A percentile compares a stretch with the other conserved stretches of the same genome.
Conservation (phyloP, 2,797 vertebrate genomes). For the Potorous gilbertii region DNA sequence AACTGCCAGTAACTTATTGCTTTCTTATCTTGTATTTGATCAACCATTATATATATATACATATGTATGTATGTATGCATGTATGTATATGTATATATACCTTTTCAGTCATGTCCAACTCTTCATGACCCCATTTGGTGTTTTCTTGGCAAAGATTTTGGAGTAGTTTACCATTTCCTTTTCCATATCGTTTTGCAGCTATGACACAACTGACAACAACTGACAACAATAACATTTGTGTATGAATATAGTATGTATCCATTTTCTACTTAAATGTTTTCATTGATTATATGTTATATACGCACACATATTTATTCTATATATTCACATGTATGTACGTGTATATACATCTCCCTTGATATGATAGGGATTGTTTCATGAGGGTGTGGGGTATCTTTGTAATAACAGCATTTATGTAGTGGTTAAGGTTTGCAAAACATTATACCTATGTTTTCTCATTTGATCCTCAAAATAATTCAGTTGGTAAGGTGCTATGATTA, state of each 20-base stretch:
- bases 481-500: neutral
- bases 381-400: neutral
- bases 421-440: neutral
- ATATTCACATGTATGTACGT: neutral
- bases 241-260: neutral
- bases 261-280: neutral
- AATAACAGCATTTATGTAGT: neutral
- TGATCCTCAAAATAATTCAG: neutral
- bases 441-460: neutral
- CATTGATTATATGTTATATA: neutral
- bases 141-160: neutral
- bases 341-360: neutral
- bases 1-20: neutral
- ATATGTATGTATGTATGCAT: too few relatives aligned
- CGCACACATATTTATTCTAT: neutral
- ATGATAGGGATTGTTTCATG: neutral
- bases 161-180: neutral
- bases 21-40: neutral
- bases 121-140: neutral
- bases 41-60: neutral
- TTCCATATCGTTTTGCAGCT: neutral
- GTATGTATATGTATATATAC: neutral
- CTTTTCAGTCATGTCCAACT: neutral
- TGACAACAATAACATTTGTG: neutral
- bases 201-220: neutral